Conservation (phyloP, 2,888 invertebrate species). For the Drosophila suboccidentalis region DNA sequence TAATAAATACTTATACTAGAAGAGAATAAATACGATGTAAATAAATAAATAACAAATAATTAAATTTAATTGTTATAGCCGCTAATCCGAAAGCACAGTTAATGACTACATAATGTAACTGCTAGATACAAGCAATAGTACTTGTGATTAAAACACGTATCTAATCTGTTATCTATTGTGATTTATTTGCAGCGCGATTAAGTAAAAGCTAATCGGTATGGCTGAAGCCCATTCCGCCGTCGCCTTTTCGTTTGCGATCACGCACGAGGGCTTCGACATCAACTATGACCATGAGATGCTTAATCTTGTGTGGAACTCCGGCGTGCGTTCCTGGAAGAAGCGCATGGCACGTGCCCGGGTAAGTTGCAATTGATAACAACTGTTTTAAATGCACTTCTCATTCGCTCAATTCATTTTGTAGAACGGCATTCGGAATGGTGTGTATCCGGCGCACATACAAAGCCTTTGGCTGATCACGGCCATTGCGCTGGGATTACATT, state of each 20-base stretch:
- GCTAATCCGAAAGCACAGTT: conserved; percentile 31
- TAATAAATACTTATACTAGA: too few relatives aligned
- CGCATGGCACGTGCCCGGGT: conserved; percentile 96
- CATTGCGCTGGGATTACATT: conserved; percentile 92
- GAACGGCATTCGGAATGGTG: conserved; percentile 98
- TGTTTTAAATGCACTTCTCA: not conserved
- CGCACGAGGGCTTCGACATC: conserved; percentile 99
- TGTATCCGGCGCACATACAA: conserved; percentile 97
- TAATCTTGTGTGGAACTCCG: conserved; percentile 97
- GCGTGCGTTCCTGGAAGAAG: conserved; percentile 98
- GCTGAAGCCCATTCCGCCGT: conserved; percentile 99
- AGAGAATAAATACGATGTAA: too few relatives aligned
- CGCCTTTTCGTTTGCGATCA: conserved; percentile 98
- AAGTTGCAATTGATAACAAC: conserved; percentile 81
- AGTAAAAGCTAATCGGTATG: conserved; percentile 87
- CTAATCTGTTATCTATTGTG: conserved; percentile 34
- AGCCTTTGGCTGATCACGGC: conserved; percentile 94
- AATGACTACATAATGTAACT: conserved; percentile 42
- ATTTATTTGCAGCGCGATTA: conserved; percentile 33
- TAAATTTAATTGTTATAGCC: conserved; percentile 16
- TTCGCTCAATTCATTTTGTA: conserved; percentile 82
- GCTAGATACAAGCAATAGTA: conserved; percentile 12
- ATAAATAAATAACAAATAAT: too few relatives aligned
- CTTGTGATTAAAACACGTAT: conserved; percentile 22
- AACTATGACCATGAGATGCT: conserved; percentile 99